Base-by-base conservation (phyloP, 2,797 vertebrate species). In the Hyperoplus immaculatus region DNA sequence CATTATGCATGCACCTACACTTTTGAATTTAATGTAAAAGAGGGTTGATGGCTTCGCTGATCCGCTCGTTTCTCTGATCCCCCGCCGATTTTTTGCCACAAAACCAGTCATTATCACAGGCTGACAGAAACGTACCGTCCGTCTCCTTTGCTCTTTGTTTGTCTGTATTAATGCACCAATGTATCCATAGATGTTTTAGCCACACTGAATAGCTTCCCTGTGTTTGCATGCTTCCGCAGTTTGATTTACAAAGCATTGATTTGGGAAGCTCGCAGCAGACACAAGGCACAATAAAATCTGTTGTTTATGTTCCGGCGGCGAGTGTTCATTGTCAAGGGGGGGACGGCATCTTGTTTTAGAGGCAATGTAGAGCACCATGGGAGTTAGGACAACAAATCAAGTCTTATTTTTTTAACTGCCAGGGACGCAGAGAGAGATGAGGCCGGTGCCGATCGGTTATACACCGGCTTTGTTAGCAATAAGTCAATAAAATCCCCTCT, bases 231-330 rank as follows among this genome's bases (percentile, higher is more conserved):
- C 67, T 73, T 81, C 82, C 75, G 1, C 72, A 71, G 83, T 74
- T 85, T 88, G 88, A 93, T 92, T 91, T 91, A 92, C 85, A 78
- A 83, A 86, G 78, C 84, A 87, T 77, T 70, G 89, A 93, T 88
- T 84, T 89, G 75, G 78, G 29, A 75, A 46, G 81, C 75, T 72
- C 75, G 54, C 70, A 62, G 80, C 29, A 29, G 29, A 29, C 29
- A 67, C 82, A 55, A 62, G 64, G 77, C 82, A 82, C 90, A 90
- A 91, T 95, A 92, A 93, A 94, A 87, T 29, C 49, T 4, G 57
- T 82, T 92, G 89, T 93, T 94, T 93, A 93, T 88, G 85, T 77
- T 85, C 77, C 53, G 86, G 54, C 53, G 0, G 72, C 42, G 79
- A 56, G 82, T 84, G 82, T 91, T 93, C 88, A 87, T 81, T 87